Conservation (phyloP, 2,113 vertebrate genomes). For the Paedocypris sp. region DNA sequence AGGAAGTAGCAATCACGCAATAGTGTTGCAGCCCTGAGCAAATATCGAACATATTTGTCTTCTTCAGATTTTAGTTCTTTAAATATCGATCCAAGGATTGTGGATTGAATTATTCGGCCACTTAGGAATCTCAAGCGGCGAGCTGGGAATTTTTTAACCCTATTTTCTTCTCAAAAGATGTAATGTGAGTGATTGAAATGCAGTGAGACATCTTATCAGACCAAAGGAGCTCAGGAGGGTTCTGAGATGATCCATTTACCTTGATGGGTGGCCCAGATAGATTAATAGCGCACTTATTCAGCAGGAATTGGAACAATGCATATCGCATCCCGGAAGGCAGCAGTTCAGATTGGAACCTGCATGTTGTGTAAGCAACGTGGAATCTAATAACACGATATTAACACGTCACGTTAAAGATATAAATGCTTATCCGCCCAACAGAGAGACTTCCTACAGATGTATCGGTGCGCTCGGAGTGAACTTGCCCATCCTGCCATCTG, state of each 20-base stretch:
- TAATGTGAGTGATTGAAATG: not conserved
- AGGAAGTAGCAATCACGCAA: not conserved
- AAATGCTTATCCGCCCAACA: constrained; percentile 45
- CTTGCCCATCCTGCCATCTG: constrained; percentile 33
- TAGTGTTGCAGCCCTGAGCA: too few relatives aligned
- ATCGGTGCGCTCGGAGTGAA: not conserved
- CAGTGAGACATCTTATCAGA: not conserved
- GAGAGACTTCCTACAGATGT: constrained; percentile 12
- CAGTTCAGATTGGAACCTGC: not conserved
- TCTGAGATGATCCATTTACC: constrained; percentile 13
- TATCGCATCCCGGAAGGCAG: not conserved
- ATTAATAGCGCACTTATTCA: constrained; percentile 9
- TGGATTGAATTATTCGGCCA: too few relatives aligned
- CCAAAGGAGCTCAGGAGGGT: not conserved
- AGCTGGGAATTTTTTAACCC: not conserved
- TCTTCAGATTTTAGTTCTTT: too few relatives aligned
- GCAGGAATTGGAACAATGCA: constrained; percentile 12
- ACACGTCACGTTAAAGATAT: constrained; percentile 8
- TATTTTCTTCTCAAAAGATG: not conserved
- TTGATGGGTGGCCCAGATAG: constrained; percentile 5
- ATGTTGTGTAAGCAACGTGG: not conserved
- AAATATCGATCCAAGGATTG: too few relatives aligned
- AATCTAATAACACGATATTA: constrained; percentile 14
- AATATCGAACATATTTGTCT: not conserved
- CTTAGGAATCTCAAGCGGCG: too few relatives aligned